These are phyloP conservation scores for Sebastes cheni DNA, from an alignment of 2,797 vertebrate species.

Conservation along the genomic window DNA sequence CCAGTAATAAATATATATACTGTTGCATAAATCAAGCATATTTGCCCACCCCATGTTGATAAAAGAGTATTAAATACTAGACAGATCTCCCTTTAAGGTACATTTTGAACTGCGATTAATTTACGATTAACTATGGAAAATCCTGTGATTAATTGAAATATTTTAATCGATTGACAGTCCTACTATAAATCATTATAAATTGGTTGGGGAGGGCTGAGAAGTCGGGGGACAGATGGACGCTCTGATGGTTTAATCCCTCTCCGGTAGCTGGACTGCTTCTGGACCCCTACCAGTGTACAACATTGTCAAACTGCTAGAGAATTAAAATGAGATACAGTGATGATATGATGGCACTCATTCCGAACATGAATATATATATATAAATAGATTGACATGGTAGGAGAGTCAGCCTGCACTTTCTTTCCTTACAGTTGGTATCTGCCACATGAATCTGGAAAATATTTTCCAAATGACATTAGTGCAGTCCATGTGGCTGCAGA, in stretches of 20 bases:
- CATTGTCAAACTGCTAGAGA: neutral
- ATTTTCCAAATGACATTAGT: conserved; percentile 57
- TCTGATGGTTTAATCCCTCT: conserved; percentile 2
- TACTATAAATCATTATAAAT: neutral
- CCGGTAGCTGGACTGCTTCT: neutral
- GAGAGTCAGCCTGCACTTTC: neutral
- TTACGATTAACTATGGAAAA: too few species aligned
- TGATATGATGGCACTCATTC: conserved; percentile 11
- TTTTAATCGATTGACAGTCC: too few species aligned
- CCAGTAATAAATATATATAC: too few species aligned
- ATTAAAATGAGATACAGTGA: neutral
- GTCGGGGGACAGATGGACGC: conserved; percentile 5
- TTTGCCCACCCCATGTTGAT: too few species aligned
- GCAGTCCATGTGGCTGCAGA: neutral
- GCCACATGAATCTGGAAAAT: conserved; percentile 33
- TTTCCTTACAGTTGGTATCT: conserved; percentile 20
- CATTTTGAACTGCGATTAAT: too few species aligned
- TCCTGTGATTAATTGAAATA: too few species aligned
- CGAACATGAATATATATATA: conserved; percentile 5
- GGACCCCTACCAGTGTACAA: neutral
- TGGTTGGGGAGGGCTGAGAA: neutral
- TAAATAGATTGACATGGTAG: neutral
- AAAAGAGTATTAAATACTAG: too few species aligned
- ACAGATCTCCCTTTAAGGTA: too few species aligned
- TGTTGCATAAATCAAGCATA: too few species aligned